Evolutionary conservation across 2,113 vertebrate genomes (phyloP).

Genomic region (Platysternon megacephalum): DNA sequence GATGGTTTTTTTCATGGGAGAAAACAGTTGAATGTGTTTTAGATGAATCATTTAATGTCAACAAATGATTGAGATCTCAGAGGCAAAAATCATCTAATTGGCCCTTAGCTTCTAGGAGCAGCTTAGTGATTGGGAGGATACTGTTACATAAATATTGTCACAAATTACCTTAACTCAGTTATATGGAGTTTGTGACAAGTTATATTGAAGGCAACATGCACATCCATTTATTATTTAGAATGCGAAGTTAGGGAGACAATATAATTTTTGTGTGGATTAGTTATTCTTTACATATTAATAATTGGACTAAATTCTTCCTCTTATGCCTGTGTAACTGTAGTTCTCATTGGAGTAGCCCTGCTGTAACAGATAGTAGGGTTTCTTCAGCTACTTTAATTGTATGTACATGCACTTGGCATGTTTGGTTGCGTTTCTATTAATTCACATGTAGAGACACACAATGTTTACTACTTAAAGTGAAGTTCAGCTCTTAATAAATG

Average conservation of each 20-base stretch:
- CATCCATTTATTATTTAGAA: slow-evolving; percentile 54
- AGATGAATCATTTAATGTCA: slow-evolving; percentile 41
- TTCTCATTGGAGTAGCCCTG: background rate
- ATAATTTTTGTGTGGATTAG: too few species aligned
- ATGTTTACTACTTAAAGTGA: background rate
- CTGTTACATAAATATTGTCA: slow-evolving; percentile 49
- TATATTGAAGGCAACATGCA: slow-evolving; percentile 28
- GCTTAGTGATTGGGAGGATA: slow-evolving; percentile 39
- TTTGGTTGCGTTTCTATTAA: background rate
- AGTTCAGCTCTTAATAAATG: background rate
- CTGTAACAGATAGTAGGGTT: background rate
- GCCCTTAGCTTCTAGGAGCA: slow-evolving; percentile 32
- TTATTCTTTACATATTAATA: slow-evolving; percentile 30
- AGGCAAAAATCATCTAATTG: slow-evolving; percentile 49
- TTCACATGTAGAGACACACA: background rate
- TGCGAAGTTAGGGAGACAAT: background rate
- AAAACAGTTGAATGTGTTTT: slow-evolving; percentile 28
- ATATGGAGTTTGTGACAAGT: slow-evolving; percentile 45
- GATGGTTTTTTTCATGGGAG: background rate
- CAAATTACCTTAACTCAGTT: slow-evolving; percentile 42
- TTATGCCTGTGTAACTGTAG: background rate
- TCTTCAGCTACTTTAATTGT: slow-evolving; percentile 20
- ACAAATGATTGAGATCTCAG: slow-evolving; percentile 49
- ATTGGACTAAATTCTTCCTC: background rate
- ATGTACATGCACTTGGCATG: slow-evolving; percentile 29